Base-by-base conservation (phyloP, 2,888 invertebrate species). In the Horisme vitalbata region DNA sequence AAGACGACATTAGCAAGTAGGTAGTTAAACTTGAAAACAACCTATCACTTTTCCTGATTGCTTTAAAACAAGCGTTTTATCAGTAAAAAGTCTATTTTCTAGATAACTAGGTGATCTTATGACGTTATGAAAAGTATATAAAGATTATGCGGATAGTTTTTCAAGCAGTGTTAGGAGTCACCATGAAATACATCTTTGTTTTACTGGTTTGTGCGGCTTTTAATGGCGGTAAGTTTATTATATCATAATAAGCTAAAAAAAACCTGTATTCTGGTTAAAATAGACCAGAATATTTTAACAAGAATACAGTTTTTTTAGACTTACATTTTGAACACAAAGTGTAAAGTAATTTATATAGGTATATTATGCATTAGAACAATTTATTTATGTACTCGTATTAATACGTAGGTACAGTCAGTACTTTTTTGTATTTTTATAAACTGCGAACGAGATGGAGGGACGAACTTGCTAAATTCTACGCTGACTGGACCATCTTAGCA, bases 21-120 rank as follows among this genome's bases (percentile, higher is more conserved):
- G 8, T n/a, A 23, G 9, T 31, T 39, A 31, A 7, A 13, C 26
- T 33, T 18, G 26, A 44, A 36, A 24, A 23, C 12, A 33, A 13
- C 9, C 13, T 10, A 20, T 13, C 18, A 34, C n/a, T 37, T 38
- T 45, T 34, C 47, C 14, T 55, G 45, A 66, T 65, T 50, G 47
- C 23, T 38, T 57, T 57, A 50, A 56, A 63, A 68, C 59, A 45
- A 51, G 52, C 50, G 33, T 24, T 43, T 63, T 72, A 71, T 75
- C 71, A 26, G 35, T 30, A 36, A 56, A 45, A 32, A 41, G 39
- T 38, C 39, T 50, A 62, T 63, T 63, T 63, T 56, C 56, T 36
- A 34, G 41, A 49, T 47, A 61, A 62, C 48, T 55, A 59, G 47
- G 24, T 49, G 37, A 63, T 52, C 46, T 49, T 55, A 26, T 51